Evolutionary conservation across 2,888 invertebrate genomes (phyloP).

Genomic region (Gari tellinella): DNA sequence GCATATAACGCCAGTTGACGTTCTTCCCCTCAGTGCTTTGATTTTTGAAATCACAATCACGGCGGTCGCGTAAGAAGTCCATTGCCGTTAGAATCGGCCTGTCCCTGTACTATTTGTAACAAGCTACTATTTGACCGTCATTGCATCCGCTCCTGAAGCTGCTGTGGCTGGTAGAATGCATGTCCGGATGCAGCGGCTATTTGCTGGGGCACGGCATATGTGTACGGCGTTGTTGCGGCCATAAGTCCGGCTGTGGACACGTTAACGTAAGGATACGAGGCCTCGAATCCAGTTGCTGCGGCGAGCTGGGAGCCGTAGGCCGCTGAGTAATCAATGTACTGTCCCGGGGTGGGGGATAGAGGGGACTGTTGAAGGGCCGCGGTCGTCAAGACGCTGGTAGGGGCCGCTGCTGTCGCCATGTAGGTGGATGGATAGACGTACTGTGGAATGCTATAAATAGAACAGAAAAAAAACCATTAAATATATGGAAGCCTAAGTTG

Average conservation of each 20-base stretch:
- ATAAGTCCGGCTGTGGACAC: conserved; percentile 66
- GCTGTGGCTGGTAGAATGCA: conserved; percentile 77
- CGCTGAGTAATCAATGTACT: conserved; percentile 71
- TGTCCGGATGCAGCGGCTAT: conserved; percentile 71
- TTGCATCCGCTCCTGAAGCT: conserved; percentile 79
- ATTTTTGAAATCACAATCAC: too few relatives aligned
- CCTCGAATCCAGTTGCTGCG: conserved; percentile 62
- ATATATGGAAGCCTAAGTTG: not conserved
- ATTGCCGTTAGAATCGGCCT: too few relatives aligned
- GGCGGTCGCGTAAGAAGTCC: too few relatives aligned
- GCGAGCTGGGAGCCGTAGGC: conserved; percentile 73
- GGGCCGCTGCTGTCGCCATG: conserved; percentile 65
- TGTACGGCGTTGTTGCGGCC: conserved; percentile 74
- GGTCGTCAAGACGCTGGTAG: conserved; percentile 63
- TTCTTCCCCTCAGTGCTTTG: too few relatives aligned
- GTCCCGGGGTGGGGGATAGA: conserved; percentile 71
- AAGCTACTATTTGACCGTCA: conserved; percentile 36
- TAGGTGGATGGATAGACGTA: conserved; percentile 77
- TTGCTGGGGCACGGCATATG: conserved; percentile 75
- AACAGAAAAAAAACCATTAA: conserved; percentile 18
- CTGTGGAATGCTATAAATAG: conserved; percentile 72
- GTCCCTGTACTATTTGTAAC: too few relatives aligned
- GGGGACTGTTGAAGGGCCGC: conserved; percentile 72
- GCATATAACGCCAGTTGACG: too few relatives aligned
- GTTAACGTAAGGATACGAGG: conserved; percentile 74